Conservation (phyloP, 2,113 vertebrate genomes). For the Gasterosteus aculeatus region DNA sequence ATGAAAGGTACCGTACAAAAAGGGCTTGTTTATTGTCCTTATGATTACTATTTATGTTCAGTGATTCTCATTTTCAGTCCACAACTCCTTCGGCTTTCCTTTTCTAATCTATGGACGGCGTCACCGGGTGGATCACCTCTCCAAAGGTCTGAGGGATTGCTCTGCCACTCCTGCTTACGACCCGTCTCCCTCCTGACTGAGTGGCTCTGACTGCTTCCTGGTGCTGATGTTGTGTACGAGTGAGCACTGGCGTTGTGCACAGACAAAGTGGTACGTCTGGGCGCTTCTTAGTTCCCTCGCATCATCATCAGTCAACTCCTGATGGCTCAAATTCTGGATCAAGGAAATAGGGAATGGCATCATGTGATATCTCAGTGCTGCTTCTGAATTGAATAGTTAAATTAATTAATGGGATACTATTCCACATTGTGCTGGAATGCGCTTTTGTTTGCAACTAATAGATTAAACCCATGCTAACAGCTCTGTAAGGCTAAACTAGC, state of each 20-base stretch:
- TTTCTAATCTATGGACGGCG: slow-evolving; percentile 43
- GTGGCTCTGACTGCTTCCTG: slow-evolving; percentile 24
- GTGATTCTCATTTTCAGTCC: slow-evolving; percentile 59
- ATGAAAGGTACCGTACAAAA: background rate
- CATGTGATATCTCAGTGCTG: background rate
- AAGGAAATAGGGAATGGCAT: background rate
- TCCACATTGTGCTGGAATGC: background rate
- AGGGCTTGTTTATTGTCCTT: background rate
- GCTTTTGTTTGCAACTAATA: background rate
- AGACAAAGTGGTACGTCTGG: slow-evolving; percentile 19
- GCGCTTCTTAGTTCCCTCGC: background rate
- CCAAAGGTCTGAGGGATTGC: slow-evolving; percentile 41
- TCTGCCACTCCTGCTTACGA: slow-evolving; percentile 45
- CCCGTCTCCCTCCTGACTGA: slow-evolving; percentile 35
- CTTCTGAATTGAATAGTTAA: background rate
- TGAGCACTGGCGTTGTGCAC: slow-evolving; percentile 3
- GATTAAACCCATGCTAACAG: background rate
- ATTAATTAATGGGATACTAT: background rate
- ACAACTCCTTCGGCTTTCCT: slow-evolving; percentile 55
- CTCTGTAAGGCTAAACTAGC: background rate
- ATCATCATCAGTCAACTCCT: background rate
- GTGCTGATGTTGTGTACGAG: slow-evolving; percentile 18
- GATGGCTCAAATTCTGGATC: background rate
- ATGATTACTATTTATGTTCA: background rate
- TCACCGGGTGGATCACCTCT: slow-evolving; percentile 42